Conservation (phyloP, 2,888 invertebrate genomes). For the Macrophya alboannulata region DNA sequence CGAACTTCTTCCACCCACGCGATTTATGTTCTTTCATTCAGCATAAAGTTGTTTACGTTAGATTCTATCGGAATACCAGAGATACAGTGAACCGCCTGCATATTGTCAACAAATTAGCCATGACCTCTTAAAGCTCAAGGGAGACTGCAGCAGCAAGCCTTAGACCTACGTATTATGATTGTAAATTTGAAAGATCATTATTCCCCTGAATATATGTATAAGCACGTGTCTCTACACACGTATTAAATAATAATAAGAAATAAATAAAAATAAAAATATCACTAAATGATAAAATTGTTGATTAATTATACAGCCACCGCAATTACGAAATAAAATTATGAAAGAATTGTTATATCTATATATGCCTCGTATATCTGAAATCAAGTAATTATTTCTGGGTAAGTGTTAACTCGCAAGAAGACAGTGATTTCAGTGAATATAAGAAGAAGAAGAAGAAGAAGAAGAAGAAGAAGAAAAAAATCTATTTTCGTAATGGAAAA, state of each 20-base stretch:
- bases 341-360: not conserved
- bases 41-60: not conserved
- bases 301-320: not conserved
- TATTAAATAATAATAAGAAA: not conserved
- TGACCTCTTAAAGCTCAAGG: slow-evolving; percentile 42
- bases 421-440: not conserved
- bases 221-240: not conserved
- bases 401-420: not conserved
- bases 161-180: not conserved
- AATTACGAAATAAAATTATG: not conserved
- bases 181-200: not conserved
- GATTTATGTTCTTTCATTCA: not conserved
- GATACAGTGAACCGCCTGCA: not conserved
- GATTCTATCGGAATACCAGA: not conserved
- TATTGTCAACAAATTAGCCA: slow-evolving; percentile 34
- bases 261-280: not conserved
- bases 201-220: not conserved
- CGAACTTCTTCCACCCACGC: not conserved
- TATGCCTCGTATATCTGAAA: not conserved
- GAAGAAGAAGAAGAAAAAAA: not conserved
- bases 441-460: not conserved
- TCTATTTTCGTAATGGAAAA: not conserved
- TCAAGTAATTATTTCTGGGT: not conserved
- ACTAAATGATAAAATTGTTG: not conserved
- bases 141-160: not conserved